Base-by-base conservation (phyloP, 2,888 invertebrate species). In the Drosophila anceps region DNA sequence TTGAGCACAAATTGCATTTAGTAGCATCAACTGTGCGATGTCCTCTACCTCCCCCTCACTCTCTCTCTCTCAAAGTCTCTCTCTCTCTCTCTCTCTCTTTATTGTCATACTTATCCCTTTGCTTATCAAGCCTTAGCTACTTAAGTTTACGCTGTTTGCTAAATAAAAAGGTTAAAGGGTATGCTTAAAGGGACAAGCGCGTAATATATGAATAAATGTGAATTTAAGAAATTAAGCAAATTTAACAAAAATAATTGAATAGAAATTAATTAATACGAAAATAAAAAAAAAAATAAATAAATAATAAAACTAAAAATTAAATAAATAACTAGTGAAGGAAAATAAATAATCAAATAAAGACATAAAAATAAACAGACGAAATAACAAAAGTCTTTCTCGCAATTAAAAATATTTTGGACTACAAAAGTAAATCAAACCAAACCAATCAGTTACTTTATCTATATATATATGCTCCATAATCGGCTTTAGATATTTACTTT, bases 1-100 rank as follows among this genome's bases (percentile, higher is more conserved):
- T 81, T 61, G 73, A 82, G 84, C 73, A 86, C 76, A 88, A 86
- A 86, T 86, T 88, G 88, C 81, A 84, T 82, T 84, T 78, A 50
- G 65, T 69, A 64, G 75, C 59, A 78, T 62, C 67, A 74, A 71
- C 69, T 63, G 76, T 27, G 59, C 63, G 64, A 72, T 62, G 59
- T 35, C 55, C 31, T 51, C 44, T 15, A 50, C 1, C 20, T 10
- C 24, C 0, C 9, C 10, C 53, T 2, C 53, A 3, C 31, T 5
- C 33, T 20, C 31, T 5, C 13, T 3, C 20, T 51, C 33, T 1
- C 51, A 3, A 35, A n/a, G 35, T 6, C 15, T 8, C 10, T 13
- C 35, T 12, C 31, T 5, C 7, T n/a, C 20, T 20, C 20, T 13
- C 51, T 33, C 51, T 7, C 35, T 12, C 50, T 29, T 44, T 24